Conservation (phyloP, 1,140 invertebrate species). For the Pogonognathellus flavescens region DNA sequence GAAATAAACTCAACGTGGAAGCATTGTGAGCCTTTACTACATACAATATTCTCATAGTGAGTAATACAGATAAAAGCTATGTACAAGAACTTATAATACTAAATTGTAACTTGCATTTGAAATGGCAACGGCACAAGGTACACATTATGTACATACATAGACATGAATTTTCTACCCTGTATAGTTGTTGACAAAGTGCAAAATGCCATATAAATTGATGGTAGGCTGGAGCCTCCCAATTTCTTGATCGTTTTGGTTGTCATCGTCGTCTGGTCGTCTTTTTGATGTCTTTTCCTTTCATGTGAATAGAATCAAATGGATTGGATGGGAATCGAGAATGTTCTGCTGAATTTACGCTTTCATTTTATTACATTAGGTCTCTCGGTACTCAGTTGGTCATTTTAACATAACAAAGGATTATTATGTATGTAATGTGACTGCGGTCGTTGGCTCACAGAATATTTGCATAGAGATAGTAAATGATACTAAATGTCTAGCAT, state of each 20-base stretch:
- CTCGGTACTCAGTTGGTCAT: constrained; percentile 22
- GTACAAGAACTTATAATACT: too few relatives aligned
- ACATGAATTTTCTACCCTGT: not conserved
- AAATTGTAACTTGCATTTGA: too few relatives aligned
- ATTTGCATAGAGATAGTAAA: not conserved
- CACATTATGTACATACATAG: too few relatives aligned
- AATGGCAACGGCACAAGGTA: too few relatives aligned
- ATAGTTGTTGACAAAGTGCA: not conserved
- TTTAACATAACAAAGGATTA: constrained; percentile 3
- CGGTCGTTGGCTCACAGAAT: not conserved
- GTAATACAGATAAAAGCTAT: too few relatives aligned
- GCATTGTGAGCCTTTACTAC: too few relatives aligned
- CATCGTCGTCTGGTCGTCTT: not conserved
- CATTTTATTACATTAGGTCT: constrained; percentile 21
- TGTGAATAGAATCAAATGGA: constrained; percentile 29
- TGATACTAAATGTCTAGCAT: not conserved
- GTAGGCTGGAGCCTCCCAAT: constrained; percentile 12
- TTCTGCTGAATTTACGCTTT: constrained; percentile 1
- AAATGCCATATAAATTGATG: constrained; percentile 21
- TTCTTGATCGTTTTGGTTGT: constrained; percentile 15
- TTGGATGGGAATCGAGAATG: not conserved
- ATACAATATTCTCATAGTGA: too few relatives aligned
- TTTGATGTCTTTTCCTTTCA: constrained; percentile 29
- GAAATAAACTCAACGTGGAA: not conserved
- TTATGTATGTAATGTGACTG: not conserved